Base-by-base conservation (phyloP, 2,113 vertebrate species). In the Chaetura pelagica region DNA sequence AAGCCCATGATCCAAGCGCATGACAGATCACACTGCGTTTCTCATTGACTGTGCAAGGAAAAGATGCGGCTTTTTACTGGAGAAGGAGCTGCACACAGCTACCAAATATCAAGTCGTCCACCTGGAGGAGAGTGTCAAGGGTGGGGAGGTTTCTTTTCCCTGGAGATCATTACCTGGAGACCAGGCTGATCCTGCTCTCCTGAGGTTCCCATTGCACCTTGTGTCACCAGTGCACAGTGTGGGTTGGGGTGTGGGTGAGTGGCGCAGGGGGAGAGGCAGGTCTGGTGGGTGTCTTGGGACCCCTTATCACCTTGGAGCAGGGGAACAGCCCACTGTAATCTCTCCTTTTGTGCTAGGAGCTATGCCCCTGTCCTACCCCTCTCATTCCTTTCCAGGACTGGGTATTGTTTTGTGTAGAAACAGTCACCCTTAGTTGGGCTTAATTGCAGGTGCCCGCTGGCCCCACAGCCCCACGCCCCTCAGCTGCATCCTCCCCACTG, bases 11-110 rank as follows among this genome's bases (percentile, higher is more conserved):
- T 94, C 96, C 97, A 97, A 98, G 97, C 94, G 98, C 98, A 98
- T 98, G 97, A 98, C 96, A 97, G 97, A 97, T 98, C 97, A 97
- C 96, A 89, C 94, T 96, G 96, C 68, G 23, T 98, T 98, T 98
- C 94, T 97, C 97, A 97, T 92, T 97, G 97, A 98, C 95, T 93
- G 66, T 96, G 77, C 48, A 59, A 93, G 78, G 93, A 97, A 97
- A 97, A 72, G 96, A 97, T 95, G 82, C 38, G 6, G 96, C 96
- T 97, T 96, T 87, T 93, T 87, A 67, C 66, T 72, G 85, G 95
- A 97, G 97, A 96, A 97, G 96, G 95, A 98, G 96, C 96, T 90
- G 93, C 96, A 97, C 94, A 86, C 83, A 96, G 92, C 96, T 96
- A 96, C 96, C 96, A 96, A 96, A 97, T 96, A 96, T 12, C 52